phyloP scores from a whole-genome alignment of 2,113 vertebrate species.

The Bos taurus region ARS-UCD2.0 NC_037339.1:70528001-70528500 shows the following conservation, averaged over 20 bases:
- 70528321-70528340: too few species aligned
- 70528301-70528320: neutral
- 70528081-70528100: neutral
- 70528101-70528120: neutral
- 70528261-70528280: too few species aligned
- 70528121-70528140: neutral
- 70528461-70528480: neutral
- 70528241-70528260: too few species aligned
- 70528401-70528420: neutral
- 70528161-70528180: neutral
- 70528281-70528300: too few species aligned
- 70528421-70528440: neutral
- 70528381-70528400: neutral
- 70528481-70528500: neutral
- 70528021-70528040: constrained; percentile 65
- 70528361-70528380: too few species aligned
- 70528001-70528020: constrained; percentile 40
- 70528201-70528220: too few species aligned
- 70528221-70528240: too few species aligned
- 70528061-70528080: neutral
- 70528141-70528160: accelerated
- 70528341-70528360: too few species aligned
- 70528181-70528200: too few species aligned
- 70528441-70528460: neutral
- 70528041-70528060: constrained; percentile 12